Evolutionary conservation across 2,888 invertebrate genomes (phyloP), one percentile per base, ranked within the genome.

Genomic region (Melanargia galathea): DNA sequence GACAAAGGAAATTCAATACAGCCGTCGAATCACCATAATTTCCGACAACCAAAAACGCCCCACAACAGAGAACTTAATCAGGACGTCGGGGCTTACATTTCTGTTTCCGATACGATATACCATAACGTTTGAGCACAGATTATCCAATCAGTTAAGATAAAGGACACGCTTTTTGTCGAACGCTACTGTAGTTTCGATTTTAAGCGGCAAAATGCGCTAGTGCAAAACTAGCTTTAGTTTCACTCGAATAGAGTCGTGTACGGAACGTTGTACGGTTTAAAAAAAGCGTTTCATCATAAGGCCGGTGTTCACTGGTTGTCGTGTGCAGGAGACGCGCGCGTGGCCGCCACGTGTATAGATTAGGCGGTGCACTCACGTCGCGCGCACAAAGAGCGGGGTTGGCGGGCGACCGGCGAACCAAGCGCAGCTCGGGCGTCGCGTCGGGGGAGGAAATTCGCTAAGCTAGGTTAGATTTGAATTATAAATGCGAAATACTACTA

Each of bases 61-160:
- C 72, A 74, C 71, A 78, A 77, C 81, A 84, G 84, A 82, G 82
- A 85, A 88, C 88, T 86, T 84, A 89, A 90, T 90, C 90, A 90
- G 85, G 77, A 86, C 79, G 76, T 81, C 70, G 82, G 80, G 80
- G 81, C 85, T 85, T 84, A 84, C 80, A 84, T 86, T 89, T 89
- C 89, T 87, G 89, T 88, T 90, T 90, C 89, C 90, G 90, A 90
- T 90, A 90, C 87, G 84, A 80, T 83, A 87, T 86, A 84, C 83
- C 85, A 85, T 88, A 86, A 76, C 89, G 80, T 90, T 90, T 90
- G 90, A 90, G 82, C 82, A 89, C 86, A 90, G 90, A 91, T 91
- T 91, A 91, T 89, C 90, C 90, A 91, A 91, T 91, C 91, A 90
- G 91, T 89, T 89, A 90, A 90, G 90, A 90, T 90, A 91, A 90